phyloP scores from a whole-genome alignment of 2,888 invertebrate species.

The Blera fallax region DNA sequence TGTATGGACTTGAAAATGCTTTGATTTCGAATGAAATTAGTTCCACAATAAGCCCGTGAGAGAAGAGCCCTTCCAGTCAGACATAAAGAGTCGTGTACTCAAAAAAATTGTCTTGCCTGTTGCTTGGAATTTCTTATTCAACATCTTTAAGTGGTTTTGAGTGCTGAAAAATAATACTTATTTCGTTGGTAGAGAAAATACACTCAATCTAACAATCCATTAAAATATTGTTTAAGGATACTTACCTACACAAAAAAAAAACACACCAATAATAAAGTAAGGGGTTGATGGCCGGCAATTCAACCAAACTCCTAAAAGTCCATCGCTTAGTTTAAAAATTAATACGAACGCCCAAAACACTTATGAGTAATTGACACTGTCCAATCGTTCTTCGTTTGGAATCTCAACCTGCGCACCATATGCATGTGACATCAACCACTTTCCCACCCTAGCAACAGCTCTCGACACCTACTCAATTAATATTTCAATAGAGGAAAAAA shows the following conservation, averaged over 20 bases:
- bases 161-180: slow-evolving; percentile 3
- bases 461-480: slow-evolving; percentile 11
- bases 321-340: not conserved
- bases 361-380: slow-evolving; percentile 7
- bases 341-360: not conserved
- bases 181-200: not conserved
- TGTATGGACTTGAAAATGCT: slow-evolving; percentile 7
- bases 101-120: not conserved
- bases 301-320: not conserved
- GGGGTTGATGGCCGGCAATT: not conserved
- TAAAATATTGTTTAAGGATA: not conserved
- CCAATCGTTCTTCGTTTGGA: not conserved
- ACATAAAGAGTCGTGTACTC: not conserved
- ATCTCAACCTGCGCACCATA: not conserved
- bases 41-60: not conserved
- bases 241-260: not conserved
- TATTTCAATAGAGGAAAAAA: not conserved
- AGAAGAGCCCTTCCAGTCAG: too few species aligned
- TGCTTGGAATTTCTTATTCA: not conserved
- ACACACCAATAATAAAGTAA: not conserved
- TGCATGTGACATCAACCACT: slow-evolving; percentile 10
- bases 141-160: slow-evolving; percentile 13
- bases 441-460: not conserved
- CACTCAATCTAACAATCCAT: slow-evolving; percentile 20
- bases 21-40: slow-evolving; percentile 25